Percentiles rank a stretch among this genome's conserved stretches.
These are phyloP conservation scores for Xylocampa areola DNA, from an alignment of 2,888 invertebrate species.

Conservation along the genomic window DNA sequence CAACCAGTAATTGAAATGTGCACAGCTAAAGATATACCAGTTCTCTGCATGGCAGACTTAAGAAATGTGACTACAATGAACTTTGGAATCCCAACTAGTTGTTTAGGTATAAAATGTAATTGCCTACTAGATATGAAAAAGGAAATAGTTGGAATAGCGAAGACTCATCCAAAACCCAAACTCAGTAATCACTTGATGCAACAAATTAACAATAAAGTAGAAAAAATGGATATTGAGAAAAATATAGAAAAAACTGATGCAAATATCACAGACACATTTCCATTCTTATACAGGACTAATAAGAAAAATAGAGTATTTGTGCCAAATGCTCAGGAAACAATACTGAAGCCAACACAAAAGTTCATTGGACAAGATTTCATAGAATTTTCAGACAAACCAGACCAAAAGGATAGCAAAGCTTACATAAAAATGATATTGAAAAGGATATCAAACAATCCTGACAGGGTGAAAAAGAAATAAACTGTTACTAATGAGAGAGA, in stretches of 20 bases:
- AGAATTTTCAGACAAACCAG: constrained; percentile 66
- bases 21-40: constrained; percentile 67
- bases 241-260: constrained; percentile 4
- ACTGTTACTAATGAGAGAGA: constrained; percentile 63
- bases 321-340: constrained; percentile 58
- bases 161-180: constrained; percentile 53
- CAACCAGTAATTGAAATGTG: constrained; percentile 81
- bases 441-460: constrained; percentile 79
- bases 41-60: constrained; percentile 78
- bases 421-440: constrained; percentile 83
- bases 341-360: constrained; percentile 50
- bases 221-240: constrained; percentile 45
- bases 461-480: constrained; percentile 76
- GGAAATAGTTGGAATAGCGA: constrained; percentile 65
- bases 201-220: constrained; percentile 24
- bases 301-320: constrained; percentile 79
- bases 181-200: constrained; percentile 11
- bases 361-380: constrained; percentile 81
- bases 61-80: constrained; percentile 64
- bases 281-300: constrained; percentile 76
- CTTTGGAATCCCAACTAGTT: constrained; percentile 83
- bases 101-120: constrained; percentile 76
- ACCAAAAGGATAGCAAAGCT: constrained; percentile 59
- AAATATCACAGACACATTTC: constrained; percentile 39
- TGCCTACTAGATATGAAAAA: constrained; percentile 63